Evolutionary conservation across 2,113 vertebrate genomes (phyloP), one percentile per base, ranked within the genome.

Genomic region (Mustela nigripes): DNA sequence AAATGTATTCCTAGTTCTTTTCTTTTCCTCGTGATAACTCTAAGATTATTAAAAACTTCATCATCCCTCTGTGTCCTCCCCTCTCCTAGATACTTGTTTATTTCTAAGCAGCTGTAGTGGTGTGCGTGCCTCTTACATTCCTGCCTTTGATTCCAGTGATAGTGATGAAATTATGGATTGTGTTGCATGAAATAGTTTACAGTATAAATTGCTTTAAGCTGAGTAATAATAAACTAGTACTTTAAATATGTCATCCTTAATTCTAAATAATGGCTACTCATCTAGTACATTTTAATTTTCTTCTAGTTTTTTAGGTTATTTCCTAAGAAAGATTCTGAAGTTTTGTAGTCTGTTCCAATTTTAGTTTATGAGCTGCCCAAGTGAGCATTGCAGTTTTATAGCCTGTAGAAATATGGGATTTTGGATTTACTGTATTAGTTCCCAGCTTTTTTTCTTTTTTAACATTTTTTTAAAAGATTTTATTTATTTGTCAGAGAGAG

Each of bases 151-250:
- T 53, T 53, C 48, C 36, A 91, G 0, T 79, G 31, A 7, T 80
- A 94, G 50, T 76, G 36, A 76, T 78, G 67, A 96, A 85, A n/a
- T 95, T 92, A 71, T 48, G 71, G 16, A 65, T 95, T 67, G 36
- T 83, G 97, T 92, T 85, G 45, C 63, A 39, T 92, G 42, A 90
- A 73, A 65, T n/a, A 67, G 9, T 86, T 92, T 87, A 36, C 79
- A 80, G 45, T 79, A 2, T 14, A 53, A 88, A 10, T 16, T 76
- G 83, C 91, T 95, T 79, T 62, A 87, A 19, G 12, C 69, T 73
- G n/a, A 90, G 21, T 90, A 88, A 86, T 45, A 95, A 21, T 96
- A 93, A 96, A 58, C 28, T 89, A 21, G 3, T 26, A 76, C 95
- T 39, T 39, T 74, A 62, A 93, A 48, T 82, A 2, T 79, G 19